Evolutionary conservation across 2,797 vertebrate species (phyloP), one percentile per base, ranked within the genome.

Genomic region (Poecile montanus): DNA sequence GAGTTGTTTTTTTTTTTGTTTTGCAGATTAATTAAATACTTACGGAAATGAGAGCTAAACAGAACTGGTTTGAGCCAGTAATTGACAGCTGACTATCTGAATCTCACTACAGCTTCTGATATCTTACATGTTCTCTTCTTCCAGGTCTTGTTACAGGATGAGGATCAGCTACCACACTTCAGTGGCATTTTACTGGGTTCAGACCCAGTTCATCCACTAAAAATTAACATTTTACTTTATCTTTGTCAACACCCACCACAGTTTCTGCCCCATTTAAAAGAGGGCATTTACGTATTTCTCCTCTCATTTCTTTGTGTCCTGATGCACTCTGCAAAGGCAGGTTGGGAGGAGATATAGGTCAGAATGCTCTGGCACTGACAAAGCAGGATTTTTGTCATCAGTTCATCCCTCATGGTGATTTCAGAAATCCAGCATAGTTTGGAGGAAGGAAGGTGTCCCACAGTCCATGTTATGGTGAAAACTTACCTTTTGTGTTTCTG

Each of bases 1-100:
- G 9, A 54, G 53, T 13, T 40, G 38, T 40, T 40, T 40, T 29
- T 61, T 54, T 29, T 18, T 76, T 68, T 87, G 32, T 85, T 93
- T 92, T 83, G n/a, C 32, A 70, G 76, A 90, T 92, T 96, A 95
- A 95, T 92, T 93, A 96, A 95, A 95, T 93, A 88, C 87, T 88
- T 95, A 95, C 60, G 87, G 79, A 92, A 96, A 96, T 84, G 60
- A 95, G 89, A 81, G 10, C 65, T 93, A 73, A 95, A 88, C 60
- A 91, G 57, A 75, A 85, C 57, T 18, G 20, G 45, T 89, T 72
- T 89, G 81, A 96, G 85, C 66, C 63, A 92, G 54, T 94, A 88
- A 90, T 57, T 95, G 82, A 75, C 91, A 85, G 34, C 44, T 73
- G 61, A 87, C n/a, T 91, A 72, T 13, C 79, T 50, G 73, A 85